Base-by-base conservation (phyloP, 2,888 invertebrate genomes). In the Drymonia ruficornis region DNA sequence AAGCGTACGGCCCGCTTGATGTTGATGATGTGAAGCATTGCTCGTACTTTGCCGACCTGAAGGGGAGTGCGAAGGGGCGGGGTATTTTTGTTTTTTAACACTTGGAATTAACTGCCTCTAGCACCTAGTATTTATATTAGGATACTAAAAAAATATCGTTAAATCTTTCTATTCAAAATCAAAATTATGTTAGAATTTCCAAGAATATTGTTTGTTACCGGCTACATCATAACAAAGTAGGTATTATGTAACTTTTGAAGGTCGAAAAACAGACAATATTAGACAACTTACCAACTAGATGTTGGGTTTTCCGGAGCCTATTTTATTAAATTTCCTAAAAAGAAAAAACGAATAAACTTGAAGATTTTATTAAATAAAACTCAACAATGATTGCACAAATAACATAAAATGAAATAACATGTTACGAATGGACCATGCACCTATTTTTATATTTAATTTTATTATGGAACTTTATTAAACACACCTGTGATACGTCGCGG, bases 321-420 rank as follows among this genome's bases (percentile, higher is more conserved):
- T 19, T 43, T 40, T 51, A 31, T 15, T 19, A 46, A 16, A 23
- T 38, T 19, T 40, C 31, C 58, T 31, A 11, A 4, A 13, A 36
- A 54, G n/a, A n/a, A 68, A 74, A 56, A 47, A 67, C 43, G 56
- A 59, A 52, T 69, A 65, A 72, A 71, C 66, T 77, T 78, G 81
- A 74, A 76, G 69, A 74, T 83, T 89, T 91, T 88, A 89, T 88
- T 89, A 84, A 83, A 84, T 84, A 87, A 91, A 91, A 91, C 85
- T 91, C 91, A 91, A 91, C 91, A 91, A 88, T 84, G 79, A 84
- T 80, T 79, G 79, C 87, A 89, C 84, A 84, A 86, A 75, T 82
- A 84, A 86, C 78, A 83, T 84, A 79, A 71, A 81, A 78, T 75
- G 65, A 76, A 78, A 81, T 74, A 81, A 77, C 67, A 74, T 78